Evolutionary conservation across 2,797 vertebrate species (phyloP), one percentile per base, ranked within the genome.

Genomic region (Pseudochaenichthys georgianus): DNA sequence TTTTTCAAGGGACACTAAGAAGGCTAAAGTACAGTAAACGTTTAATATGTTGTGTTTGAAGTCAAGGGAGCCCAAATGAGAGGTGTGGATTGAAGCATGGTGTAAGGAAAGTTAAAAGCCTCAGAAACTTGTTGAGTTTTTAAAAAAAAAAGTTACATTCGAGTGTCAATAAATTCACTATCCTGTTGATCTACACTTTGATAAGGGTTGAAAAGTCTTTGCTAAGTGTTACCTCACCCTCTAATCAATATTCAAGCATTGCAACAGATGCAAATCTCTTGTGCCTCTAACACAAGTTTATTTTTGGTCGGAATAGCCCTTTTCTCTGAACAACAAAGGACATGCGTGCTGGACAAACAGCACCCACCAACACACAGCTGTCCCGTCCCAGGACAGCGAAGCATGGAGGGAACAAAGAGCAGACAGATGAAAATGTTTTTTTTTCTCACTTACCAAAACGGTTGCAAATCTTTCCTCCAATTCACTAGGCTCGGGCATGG

Each of bases 401-500:
- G 88, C 80, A 60, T 75, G 85, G 84, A 71, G 72, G 76, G 84
- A 85, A 89, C 87, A 89, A 90, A 90, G 85, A 84, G 42, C 47
- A 73, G 21, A 80, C 65, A 69, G 23, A 83, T 76, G 52, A 38
- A 73, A 70, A 75, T 16, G 2, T 13, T 66, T 50, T 9, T 17
- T 4, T 17, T 4, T 3, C 0, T 11, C 43, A 88, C 96, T 94
- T 90, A 99, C 98, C 97, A 99, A 85, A n/a, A 99, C 98, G 77
- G 96, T 89, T 12, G 97, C 97, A 82, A 99, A 99, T 51, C 97
- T 94, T 74, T 99, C 98, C 94, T 99, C 98, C 95, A 99, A 95
- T 71, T 99, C 98, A 0, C 95, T 94, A 16, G 96, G 95, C 60
- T 99, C 98, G 2, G 98, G 98, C 98, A 99, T 97, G 72, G 98